Evolutionary conservation across 2,888 invertebrate genomes (phyloP).

Genomic region (Ctenicera cuprea): DNA sequence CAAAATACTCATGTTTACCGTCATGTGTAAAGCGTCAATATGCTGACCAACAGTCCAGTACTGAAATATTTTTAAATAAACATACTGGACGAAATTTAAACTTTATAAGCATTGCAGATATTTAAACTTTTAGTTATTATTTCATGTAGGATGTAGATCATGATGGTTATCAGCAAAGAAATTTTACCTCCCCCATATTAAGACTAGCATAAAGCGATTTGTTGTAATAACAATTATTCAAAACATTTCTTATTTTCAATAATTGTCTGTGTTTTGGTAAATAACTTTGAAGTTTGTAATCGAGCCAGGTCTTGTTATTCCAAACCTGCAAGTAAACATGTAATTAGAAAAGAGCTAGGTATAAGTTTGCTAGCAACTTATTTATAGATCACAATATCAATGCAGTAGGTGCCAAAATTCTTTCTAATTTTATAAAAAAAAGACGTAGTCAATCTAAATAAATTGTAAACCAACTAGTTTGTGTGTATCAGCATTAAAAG

Average conservation of each 20-base stretch:
- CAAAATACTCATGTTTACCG: conserved; percentile 3
- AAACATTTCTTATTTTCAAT: conserved; percentile 46
- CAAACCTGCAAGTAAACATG: conserved; percentile 52
- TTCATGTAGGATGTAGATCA: neutral
- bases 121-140: neutral
- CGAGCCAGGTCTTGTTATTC: conserved; percentile 59
- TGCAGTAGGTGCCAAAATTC: conserved; percentile 25
- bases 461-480: neutral
- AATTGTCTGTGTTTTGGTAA: conserved; percentile 27
- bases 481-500: too few species aligned
- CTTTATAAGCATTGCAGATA: too few species aligned
- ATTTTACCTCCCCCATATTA: conserved; percentile 50
- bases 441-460: neutral
- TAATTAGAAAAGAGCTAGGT: conserved; percentile 10
- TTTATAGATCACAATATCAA: neutral
- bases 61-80: conserved; percentile 12
- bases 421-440: conserved; percentile 27
- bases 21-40: neutral
- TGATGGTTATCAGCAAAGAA: neutral
- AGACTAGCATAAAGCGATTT: conserved; percentile 50
- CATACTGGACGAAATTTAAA: neutral
- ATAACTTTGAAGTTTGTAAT: conserved; percentile 43
- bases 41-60: conserved; percentile 21
- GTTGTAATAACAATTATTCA: conserved; percentile 52
- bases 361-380: conserved; percentile 3